Conservation (phyloP, 1,140 invertebrate genomes). For the Gryllus bimaculatus region DNA sequence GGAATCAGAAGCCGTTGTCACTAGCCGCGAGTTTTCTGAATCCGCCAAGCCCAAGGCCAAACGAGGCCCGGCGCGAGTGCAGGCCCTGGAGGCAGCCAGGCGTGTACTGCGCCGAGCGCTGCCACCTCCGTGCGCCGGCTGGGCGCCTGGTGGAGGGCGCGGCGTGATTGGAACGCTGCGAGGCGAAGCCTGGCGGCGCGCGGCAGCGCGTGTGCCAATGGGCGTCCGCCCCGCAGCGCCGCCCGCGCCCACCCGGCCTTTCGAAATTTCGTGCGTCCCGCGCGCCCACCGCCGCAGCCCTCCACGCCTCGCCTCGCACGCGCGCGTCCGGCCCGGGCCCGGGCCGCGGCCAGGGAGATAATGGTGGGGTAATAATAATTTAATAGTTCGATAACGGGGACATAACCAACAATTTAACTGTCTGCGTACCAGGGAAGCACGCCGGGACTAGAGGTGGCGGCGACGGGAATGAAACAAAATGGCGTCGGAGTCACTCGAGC, state of each 20-base stretch:
- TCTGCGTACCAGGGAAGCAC: background rate
- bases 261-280: too few relatives aligned
- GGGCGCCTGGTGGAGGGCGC: background rate
- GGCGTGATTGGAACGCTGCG: background rate
- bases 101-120: background rate
- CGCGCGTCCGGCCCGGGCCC: too few relatives aligned
- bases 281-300: too few relatives aligned
- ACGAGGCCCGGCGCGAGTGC: too few relatives aligned
- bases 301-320: too few relatives aligned
- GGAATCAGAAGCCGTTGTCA: too few relatives aligned
- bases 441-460: background rate
- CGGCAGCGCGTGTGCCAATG: background rate
- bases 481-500: background rate
- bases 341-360: background rate
- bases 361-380: background rate
- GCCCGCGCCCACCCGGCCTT: too few relatives aligned
- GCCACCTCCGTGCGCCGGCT: background rate
- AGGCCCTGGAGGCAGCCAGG: too few relatives aligned
- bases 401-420: conserved; percentile 5
- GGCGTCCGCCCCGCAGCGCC: too few relatives aligned
- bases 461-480: background rate
- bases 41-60: too few relatives aligned
- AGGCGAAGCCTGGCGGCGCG: background rate
- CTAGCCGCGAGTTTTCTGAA: too few relatives aligned
- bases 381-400: conserved; percentile 1